Evolutionary conservation across 2,888 invertebrate species (phyloP).

Genomic region (Poecilus cupreus): DNA sequence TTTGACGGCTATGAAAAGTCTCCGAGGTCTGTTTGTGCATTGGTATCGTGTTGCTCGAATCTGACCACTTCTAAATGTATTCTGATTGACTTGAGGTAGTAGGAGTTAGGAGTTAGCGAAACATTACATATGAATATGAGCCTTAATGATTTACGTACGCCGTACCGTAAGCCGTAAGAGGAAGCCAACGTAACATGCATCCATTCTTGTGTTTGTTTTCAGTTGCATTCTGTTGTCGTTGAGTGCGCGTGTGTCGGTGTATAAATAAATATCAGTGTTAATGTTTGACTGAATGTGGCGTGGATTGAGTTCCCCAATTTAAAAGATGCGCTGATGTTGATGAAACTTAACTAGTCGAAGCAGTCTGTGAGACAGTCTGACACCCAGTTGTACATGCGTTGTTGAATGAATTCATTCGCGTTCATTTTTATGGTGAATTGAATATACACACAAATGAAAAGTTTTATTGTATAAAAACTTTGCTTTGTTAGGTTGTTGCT

Average conservation of each 20-base stretch:
- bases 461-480: conserved; percentile 48
- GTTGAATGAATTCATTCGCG: conserved; percentile 34
- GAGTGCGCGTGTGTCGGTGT: background rate
- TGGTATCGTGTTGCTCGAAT: background rate
- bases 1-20: conserved; percentile 41
- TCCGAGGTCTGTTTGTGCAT: background rate
- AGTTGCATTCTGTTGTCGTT: background rate
- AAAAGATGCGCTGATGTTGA: background rate
- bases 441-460: background rate
- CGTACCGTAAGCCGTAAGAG: background rate
- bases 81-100: conserved; percentile 5
- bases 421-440: conserved; percentile 24
- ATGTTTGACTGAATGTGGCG: background rate
- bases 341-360: conserved; percentile 23
- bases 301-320: background rate
- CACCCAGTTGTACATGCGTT: conserved; percentile 1
- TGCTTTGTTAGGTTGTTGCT: conserved; percentile 57
- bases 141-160: conserved; percentile 14
- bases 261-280: background rate
- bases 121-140: conserved; percentile 29
- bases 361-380: conserved; percentile 33
- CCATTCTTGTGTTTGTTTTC: background rate
- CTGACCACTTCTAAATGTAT: conserved; percentile 22
- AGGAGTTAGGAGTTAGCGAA: background rate
- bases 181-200: background rate